Percentiles rank a stretch among this genome's conserved stretches.
phyloP scores from a whole-genome alignment of 2,797 vertebrate genomes.

The Podargus strigoides region DNA sequence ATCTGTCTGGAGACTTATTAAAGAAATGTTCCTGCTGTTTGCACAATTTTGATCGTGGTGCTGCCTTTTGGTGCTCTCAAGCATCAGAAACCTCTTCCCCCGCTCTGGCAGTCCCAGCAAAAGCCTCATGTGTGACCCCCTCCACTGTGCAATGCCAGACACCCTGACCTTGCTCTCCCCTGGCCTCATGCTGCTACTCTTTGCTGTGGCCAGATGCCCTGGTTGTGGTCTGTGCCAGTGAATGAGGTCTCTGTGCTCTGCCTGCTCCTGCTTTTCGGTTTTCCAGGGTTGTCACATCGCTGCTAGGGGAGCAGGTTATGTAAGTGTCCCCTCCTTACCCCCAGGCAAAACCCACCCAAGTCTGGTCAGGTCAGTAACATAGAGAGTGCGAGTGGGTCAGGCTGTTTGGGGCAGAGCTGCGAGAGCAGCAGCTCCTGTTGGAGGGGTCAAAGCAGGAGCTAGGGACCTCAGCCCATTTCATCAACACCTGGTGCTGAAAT shows the following conservation, averaged over 20 bases:
- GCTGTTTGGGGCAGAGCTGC: background rate
- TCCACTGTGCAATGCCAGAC: background rate
- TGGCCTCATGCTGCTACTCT: background rate
- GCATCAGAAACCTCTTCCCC: background rate
- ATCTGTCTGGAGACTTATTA: conserved; percentile 52
- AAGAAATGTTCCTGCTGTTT: conserved; percentile 36
- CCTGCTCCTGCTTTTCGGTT: background rate
- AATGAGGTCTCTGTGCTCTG: background rate
- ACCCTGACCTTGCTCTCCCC: background rate
- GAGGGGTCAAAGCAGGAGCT: background rate
- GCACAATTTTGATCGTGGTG: background rate
- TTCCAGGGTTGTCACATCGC: background rate
- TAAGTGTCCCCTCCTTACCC: background rate
- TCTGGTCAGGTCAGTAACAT: background rate
- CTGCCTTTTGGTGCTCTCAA: background rate
- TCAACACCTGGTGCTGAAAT: background rate
- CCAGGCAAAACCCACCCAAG: background rate
- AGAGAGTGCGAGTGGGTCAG: background rate
- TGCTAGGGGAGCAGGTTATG: background rate
- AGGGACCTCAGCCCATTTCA: background rate
- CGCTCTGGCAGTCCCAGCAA: background rate
- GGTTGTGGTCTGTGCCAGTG: background rate
- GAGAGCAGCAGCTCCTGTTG: background rate
- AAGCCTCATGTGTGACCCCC: background rate
- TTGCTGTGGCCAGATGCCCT: background rate